phyloP scores from a whole-genome alignment of 2,888 invertebrate species.

The Blastobasis lacticolella region DNA sequence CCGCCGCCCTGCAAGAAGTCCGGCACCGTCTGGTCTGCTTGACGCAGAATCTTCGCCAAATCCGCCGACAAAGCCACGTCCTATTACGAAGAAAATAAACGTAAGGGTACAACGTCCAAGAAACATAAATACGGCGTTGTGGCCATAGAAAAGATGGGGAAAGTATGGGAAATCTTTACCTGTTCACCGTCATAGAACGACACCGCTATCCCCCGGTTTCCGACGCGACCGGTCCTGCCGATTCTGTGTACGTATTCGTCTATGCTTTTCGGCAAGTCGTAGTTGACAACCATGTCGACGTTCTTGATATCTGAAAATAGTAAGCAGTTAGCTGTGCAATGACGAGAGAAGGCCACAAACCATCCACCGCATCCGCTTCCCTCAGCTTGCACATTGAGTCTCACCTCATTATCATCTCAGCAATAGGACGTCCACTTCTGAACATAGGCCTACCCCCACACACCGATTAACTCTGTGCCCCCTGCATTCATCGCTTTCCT shows the following conservation, averaged over 20 bases:
- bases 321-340: not conserved
- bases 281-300: conserved; percentile 92
- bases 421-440: too few species aligned
- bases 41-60: conserved; percentile 82
- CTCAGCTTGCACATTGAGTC: too few species aligned
- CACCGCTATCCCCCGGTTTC: conserved; percentile 89
- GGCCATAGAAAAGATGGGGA: not conserved
- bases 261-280: conserved; percentile 89
- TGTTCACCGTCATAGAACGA: conserved; percentile 84
- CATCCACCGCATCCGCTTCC: too few species aligned
- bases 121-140: too few species aligned
- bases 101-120: too few species aligned
- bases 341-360: too few species aligned
- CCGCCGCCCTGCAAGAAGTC: conserved; percentile 77
- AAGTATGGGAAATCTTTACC: conserved; percentile 21
- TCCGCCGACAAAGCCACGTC: conserved; percentile 77
- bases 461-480: too few species aligned
- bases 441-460: too few species aligned
- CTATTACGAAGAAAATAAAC: conserved; percentile 19
- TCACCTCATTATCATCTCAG: too few species aligned
- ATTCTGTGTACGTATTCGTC: conserved; percentile 97
- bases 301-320: conserved; percentile 82
- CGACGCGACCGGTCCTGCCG: conserved; percentile 95
- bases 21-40: conserved; percentile 87
- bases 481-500: too few species aligned